Percentiles rank a stretch among this genome's conserved stretches.
Conservation (phyloP, 2,113 vertebrate genomes). For the Chelonoidis abingdonii region DNA sequence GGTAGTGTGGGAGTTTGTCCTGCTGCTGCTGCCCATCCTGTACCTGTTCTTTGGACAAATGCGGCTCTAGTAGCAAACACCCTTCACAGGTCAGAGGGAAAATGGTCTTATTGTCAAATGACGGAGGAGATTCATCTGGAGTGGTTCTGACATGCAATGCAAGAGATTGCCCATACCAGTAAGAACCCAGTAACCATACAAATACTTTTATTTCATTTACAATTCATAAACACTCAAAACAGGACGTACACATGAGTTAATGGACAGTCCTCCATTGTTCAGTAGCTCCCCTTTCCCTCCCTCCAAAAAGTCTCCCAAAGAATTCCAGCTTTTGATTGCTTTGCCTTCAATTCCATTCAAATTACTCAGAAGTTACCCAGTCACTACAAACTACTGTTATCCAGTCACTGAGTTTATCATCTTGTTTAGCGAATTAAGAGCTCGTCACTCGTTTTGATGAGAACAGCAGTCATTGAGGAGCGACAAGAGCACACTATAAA, state of each 20-base stretch:
- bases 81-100: neutral
- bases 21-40: neutral
- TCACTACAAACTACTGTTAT: neutral
- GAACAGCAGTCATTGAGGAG: neutral
- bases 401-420: accelerated
- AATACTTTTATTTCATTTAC: conserved; percentile 58
- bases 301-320: neutral
- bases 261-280: neutral
- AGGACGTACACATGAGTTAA: conserved; percentile 7
- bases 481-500: neutral
- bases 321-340: neutral
- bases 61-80: neutral
- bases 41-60: neutral
- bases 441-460: neutral
- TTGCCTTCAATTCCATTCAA: neutral
- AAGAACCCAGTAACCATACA: neutral
- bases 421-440: neutral
- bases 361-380: neutral
- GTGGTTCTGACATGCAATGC: neutral
- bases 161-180: neutral
- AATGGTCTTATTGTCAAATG: neutral
- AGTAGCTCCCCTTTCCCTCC: neutral
- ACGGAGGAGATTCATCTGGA: neutral
- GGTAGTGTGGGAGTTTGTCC: neutral
- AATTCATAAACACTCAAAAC: neutral